Evolutionary conservation across 2,888 invertebrate species (phyloP).

Genomic region (Disparrhopalites patrizii): DNA sequence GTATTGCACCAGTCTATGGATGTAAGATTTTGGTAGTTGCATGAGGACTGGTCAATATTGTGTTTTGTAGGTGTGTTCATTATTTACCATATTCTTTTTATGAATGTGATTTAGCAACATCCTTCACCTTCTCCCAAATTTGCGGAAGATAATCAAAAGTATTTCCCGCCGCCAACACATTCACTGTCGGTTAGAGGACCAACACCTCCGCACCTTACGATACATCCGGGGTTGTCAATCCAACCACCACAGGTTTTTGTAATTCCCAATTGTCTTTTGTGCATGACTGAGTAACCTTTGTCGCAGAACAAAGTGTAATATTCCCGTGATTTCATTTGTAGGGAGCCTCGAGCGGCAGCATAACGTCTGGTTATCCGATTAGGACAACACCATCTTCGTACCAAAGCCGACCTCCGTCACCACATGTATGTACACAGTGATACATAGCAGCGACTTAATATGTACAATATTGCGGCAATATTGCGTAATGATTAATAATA

Average conservation of each 20-base stretch:
- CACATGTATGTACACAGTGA: slow-evolving; percentile 45
- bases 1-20: slow-evolving; percentile 42
- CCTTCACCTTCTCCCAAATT: slow-evolving; percentile 39
- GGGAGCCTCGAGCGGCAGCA: slow-evolving; percentile 73
- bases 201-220: slow-evolving; percentile 34
- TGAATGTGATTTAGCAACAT: slow-evolving; percentile 23
- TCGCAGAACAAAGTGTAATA: too few species aligned
- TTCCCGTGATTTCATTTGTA: slow-evolving; percentile 51
- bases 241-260: slow-evolving; percentile 33
- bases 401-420: slow-evolving; percentile 48
- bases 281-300: too few species aligned
- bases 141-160: slow-evolving; percentile 39
- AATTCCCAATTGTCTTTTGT: neutral
- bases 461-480: too few species aligned
- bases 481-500: neutral
- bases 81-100: neutral
- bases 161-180: slow-evolving; percentile 43
- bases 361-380: slow-evolving; percentile 79
- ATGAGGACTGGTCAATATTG: neutral
- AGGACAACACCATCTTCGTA: slow-evolving; percentile 58
- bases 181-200: slow-evolving; percentile 31
- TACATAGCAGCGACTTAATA: too few species aligned
- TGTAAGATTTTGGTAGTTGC: slow-evolving; percentile 31
- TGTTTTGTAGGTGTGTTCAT: neutral
- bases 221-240: slow-evolving; percentile 39